These are phyloP conservation scores for Chondrosia reniformis DNA, from an alignment of 37 sponge, comb jelly and placozoan genomes.

Conservation along the genomic window DNA sequence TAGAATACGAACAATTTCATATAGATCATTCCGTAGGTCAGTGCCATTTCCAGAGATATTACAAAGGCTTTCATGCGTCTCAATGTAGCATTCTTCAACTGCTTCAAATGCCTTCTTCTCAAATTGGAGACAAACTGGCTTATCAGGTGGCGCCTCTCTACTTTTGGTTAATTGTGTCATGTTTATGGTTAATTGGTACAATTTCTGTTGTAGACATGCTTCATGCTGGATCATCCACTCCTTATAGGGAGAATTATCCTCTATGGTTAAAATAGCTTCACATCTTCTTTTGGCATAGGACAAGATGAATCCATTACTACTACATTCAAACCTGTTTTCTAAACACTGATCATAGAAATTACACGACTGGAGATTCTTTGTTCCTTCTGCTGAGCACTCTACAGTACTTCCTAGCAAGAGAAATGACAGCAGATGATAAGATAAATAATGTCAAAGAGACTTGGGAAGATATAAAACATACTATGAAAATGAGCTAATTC, in stretches of 20 bases:
- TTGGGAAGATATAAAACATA: no score
- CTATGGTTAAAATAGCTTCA: not conserved
- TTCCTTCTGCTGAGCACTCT: no score
- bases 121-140: conserved; percentile 33
- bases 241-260: not conserved
- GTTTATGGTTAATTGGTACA: conserved; percentile 13
- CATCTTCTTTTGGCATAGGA: conserved; percentile 46
- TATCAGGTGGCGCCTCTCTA: not conserved
- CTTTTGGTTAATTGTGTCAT: no score
- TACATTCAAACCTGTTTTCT: conserved; percentile 36
- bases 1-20: no score
- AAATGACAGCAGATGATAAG: no score
- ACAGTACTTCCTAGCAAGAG: no score
- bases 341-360: conserved; percentile 55
- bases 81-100: conserved; percentile 40
- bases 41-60: not conserved
- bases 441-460: no score
- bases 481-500: no score
- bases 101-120: conserved; percentile 39
- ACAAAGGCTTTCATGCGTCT: not conserved
- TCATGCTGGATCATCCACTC: conserved; percentile 36
- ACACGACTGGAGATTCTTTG: no score
- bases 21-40: not conserved
- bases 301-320: conserved; percentile 28
- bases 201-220: conserved; percentile 44